phyloP scores from a whole-genome alignment of 2,888 invertebrate species.

The Galerucella pusilla region DNA sequence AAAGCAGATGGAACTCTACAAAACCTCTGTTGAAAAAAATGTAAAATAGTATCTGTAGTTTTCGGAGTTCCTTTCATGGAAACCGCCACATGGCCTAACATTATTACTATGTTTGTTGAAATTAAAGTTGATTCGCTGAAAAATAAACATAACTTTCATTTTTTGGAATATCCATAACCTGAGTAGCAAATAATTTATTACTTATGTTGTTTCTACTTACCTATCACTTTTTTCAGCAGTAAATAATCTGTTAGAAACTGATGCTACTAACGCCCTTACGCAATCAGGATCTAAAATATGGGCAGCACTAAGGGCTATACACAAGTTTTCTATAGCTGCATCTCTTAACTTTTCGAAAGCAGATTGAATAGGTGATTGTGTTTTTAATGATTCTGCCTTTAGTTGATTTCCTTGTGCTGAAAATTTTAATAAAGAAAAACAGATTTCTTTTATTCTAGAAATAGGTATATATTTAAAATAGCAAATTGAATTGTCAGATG shows the following conservation, averaged over 20 bases:
- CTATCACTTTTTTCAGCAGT: constrained; percentile 91
- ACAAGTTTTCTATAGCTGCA: constrained; percentile 95
- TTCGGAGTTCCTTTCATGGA: constrained; percentile 92
- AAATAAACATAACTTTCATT: constrained; percentile 10
- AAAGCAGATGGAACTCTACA: constrained; percentile 92
- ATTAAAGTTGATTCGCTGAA: constrained; percentile 90
- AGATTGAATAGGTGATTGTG: constrained; percentile 70
- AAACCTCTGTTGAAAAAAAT: constrained; percentile 96
- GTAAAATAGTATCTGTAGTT: constrained; percentile 93
- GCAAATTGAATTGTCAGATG: no score
- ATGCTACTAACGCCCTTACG: constrained; percentile 95
- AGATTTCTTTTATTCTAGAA: no score
- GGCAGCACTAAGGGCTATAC: constrained; percentile 92
- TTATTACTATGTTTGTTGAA: constrained; percentile 96
- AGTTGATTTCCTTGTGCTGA: constrained; percentile 75
- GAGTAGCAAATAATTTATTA: no score
- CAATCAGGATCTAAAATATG: constrained; percentile 90
- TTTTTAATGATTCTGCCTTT: constrained; percentile 68
- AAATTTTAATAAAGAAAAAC: constrained; percentile 32
- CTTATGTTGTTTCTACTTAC: constrained; percentile 62
- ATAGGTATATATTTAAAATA: no score
- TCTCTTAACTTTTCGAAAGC: constrained; percentile 94
- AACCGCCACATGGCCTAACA: constrained; percentile 97
- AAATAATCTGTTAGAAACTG: constrained; percentile 94
- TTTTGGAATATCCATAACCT: no score